phyloP scores from a whole-genome alignment of 2,797 vertebrate genomes.

The Garrulus glandarius region DNA sequence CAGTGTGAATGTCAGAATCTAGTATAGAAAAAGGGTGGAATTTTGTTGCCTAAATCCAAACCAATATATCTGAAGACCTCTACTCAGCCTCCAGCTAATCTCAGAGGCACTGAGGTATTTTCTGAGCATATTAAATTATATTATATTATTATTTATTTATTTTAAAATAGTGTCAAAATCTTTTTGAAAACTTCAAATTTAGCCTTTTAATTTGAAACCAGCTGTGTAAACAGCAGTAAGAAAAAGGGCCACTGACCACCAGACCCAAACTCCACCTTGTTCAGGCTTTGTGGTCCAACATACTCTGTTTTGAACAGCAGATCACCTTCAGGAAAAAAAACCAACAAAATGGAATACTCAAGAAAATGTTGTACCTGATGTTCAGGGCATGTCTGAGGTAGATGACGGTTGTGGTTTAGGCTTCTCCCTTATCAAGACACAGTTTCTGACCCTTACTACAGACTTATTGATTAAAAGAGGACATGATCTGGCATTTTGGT shows the following conservation, averaged over 20 bases:
- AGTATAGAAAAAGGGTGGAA: not conserved
- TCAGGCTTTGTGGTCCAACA: not conserved
- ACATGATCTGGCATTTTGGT: not conserved
- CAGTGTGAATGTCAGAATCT: not conserved
- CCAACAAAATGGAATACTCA: rapidly evolving
- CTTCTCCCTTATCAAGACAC: not conserved
- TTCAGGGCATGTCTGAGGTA: not conserved
- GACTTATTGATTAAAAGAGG: not conserved
- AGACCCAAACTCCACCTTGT: not conserved
- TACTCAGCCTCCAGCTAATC: not conserved
- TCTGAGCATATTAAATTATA: not conserved
- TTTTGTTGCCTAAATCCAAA: not conserved
- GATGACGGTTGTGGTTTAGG: not conserved
- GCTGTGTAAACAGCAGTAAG: not conserved
- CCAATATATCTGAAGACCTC: rapidly evolving
- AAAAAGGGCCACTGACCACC: rapidly evolving
- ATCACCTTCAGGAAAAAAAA: not conserved
- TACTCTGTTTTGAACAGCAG: not conserved
- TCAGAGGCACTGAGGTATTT: not conserved
- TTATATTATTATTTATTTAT: not conserved
- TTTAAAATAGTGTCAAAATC: not conserved
- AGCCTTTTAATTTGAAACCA: not conserved
- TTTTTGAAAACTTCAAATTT: not conserved
- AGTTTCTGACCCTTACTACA: not conserved
- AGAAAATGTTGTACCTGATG: not conserved